Percentiles rank a stretch among this genome's conserved stretches.
Evolutionary conservation across 2,888 invertebrate genomes (phyloP).

Genomic region (Aradus depressus): DNA sequence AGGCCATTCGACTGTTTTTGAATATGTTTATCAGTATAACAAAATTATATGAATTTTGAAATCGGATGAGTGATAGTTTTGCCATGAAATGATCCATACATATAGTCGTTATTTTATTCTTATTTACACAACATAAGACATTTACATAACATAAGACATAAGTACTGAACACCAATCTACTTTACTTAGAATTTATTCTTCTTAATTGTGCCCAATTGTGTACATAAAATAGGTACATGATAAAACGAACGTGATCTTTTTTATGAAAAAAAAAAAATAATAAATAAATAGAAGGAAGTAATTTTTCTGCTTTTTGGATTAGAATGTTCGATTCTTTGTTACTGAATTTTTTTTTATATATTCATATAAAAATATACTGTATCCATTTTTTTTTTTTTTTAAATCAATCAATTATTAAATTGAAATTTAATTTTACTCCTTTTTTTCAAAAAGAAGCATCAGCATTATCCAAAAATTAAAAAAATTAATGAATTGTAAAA

Average conservation of each 20-base stretch:
- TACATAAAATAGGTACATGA: not conserved
- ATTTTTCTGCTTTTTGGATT: no score
- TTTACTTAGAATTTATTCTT: conserved; percentile 15
- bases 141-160: conserved; percentile 17
- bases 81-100: no score
- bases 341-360: not conserved
- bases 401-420: no score
- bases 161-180: conserved; percentile 28
- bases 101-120: no score
- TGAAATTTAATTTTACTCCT: no score
- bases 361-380: no score
- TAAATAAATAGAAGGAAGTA: no score
- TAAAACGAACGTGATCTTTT: conserved; percentile 15
- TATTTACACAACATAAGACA: no score
- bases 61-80: no score
- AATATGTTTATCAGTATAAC: conserved; percentile 20
- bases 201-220: conserved; percentile 10
- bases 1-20: conserved; percentile 19
- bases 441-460: conserved; percentile 6
- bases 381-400: conserved; percentile 1
- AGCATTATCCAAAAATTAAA: conserved; percentile 7
- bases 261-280: no score
- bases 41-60: conserved; percentile 14
- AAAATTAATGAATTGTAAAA: conserved; percentile 11
- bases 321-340: conserved; percentile 1